These are phyloP conservation scores for Aegithalos caudatus DNA, from an alignment of 2,113 vertebrate genomes.

Conservation along the genomic window DNA sequence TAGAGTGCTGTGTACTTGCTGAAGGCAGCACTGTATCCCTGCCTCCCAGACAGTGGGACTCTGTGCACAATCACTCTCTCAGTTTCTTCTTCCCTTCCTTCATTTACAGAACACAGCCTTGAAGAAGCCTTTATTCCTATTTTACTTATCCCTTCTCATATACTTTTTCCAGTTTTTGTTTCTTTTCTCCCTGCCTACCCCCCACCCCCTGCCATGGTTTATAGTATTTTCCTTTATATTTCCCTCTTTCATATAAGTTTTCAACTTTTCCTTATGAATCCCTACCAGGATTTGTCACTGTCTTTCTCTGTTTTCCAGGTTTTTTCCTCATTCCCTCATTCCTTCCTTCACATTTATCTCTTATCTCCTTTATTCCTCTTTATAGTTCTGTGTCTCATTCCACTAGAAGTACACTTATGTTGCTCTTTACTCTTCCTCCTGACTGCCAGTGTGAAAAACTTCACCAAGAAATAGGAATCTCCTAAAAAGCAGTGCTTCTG, in stretches of 20 bases:
- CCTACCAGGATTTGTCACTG: not conserved
- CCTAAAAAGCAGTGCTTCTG: not conserved
- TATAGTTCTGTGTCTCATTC: not conserved
- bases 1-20: not conserved
- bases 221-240: not conserved
- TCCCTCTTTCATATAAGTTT: not conserved
- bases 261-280: not conserved
- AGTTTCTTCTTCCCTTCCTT: not conserved
- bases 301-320: not conserved
- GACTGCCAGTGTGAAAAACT: not conserved
- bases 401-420: not conserved
- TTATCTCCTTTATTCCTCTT: not conserved
- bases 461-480: not conserved
- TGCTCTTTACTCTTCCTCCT: not conserved
- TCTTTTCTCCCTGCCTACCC: not conserved
- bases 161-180: not conserved
- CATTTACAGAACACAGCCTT: not conserved
- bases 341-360: not conserved
- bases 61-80: not conserved
- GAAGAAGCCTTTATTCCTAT: not conserved
- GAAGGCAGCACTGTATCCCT: not conserved
- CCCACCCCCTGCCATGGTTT: fast-evolving
- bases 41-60: not conserved
- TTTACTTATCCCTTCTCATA: not conserved
- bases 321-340: not conserved